phyloP scores from a whole-genome alignment of 2,113 vertebrate genomes.

The Pelvicachromis taeniatus region DNA sequence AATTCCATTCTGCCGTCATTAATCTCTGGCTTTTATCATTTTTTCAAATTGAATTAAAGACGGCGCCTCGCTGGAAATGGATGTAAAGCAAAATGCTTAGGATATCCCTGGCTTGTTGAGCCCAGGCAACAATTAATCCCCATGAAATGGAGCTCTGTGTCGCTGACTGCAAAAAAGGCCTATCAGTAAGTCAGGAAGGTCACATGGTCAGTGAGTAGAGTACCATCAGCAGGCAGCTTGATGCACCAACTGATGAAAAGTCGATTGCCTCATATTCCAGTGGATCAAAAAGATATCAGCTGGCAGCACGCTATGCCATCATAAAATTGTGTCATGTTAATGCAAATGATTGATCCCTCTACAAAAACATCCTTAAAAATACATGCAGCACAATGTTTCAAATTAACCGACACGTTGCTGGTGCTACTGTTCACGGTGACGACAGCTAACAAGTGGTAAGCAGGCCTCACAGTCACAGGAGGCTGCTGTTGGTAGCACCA shows the following conservation, averaged over 20 bases:
- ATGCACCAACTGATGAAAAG: slow-evolving; percentile 10
- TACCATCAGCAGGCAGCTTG: background rate
- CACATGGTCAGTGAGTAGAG: background rate
- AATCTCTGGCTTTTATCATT: slow-evolving; percentile 47
- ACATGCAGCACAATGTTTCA: background rate
- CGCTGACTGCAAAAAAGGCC: slow-evolving; percentile 51
- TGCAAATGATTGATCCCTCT: background rate
- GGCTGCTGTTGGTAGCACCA: no score
- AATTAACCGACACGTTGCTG: background rate
- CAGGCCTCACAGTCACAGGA: no score
- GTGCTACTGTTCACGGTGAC: background rate
- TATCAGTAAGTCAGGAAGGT: slow-evolving; percentile 51
- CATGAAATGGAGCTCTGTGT: slow-evolving; percentile 51
- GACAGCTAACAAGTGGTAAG: background rate
- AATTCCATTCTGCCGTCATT: slow-evolving; percentile 51
- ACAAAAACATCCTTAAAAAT: background rate
- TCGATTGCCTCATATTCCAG: background rate
- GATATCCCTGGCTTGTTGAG: slow-evolving; percentile 43
- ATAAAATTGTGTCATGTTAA: background rate
- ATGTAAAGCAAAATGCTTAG: slow-evolving; percentile 58
- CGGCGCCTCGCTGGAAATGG: slow-evolving; percentile 31
- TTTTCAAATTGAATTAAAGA: slow-evolving; percentile 70
- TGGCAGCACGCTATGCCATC: background rate
- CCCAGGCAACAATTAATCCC: slow-evolving; percentile 58
- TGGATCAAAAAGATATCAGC: background rate